phyloP scores from a whole-genome alignment of 2,113 vertebrate species.

The Cisticola juncidis region DNA sequence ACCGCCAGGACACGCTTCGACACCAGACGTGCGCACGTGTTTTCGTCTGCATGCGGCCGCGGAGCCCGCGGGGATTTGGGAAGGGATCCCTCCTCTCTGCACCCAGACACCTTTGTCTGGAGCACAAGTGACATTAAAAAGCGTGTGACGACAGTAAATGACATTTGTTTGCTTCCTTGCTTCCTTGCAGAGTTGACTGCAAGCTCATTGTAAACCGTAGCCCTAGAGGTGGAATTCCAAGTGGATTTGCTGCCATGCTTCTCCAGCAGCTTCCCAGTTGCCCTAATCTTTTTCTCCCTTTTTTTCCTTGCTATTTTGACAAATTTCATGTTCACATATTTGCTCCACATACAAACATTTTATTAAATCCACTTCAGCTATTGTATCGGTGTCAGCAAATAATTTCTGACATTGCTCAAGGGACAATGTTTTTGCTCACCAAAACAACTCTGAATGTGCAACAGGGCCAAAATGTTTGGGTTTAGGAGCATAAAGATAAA shows the following conservation, averaged over 20 bases:
- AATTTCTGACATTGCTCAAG: not conserved
- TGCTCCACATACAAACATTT: not conserved
- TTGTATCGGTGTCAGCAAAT: not conserved
- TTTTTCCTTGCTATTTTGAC: not conserved
- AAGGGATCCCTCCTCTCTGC: not conserved
- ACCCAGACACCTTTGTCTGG: not conserved
- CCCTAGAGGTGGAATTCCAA: not conserved
- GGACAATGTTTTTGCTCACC: not conserved
- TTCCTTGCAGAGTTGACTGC: not conserved
- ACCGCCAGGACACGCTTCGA: not conserved
- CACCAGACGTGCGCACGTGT: not conserved
- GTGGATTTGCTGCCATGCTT: not conserved
- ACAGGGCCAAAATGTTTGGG: not conserved
- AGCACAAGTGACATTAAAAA: not conserved
- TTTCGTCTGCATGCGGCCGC: not conserved
- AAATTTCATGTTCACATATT: fast-evolving
- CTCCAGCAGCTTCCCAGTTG: not conserved
- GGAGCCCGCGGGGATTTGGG: not conserved
- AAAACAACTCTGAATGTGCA: not conserved
- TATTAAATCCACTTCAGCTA: not conserved
- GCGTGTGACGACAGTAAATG: not conserved
- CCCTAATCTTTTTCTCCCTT: not conserved
- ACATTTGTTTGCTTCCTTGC: not conserved
- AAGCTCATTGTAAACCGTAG: not conserved
- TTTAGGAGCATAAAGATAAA: conserved; percentile 36